phyloP scores from a whole-genome alignment of 2,113 vertebrate genomes.

The Cephalopterus ornatus region DNA sequence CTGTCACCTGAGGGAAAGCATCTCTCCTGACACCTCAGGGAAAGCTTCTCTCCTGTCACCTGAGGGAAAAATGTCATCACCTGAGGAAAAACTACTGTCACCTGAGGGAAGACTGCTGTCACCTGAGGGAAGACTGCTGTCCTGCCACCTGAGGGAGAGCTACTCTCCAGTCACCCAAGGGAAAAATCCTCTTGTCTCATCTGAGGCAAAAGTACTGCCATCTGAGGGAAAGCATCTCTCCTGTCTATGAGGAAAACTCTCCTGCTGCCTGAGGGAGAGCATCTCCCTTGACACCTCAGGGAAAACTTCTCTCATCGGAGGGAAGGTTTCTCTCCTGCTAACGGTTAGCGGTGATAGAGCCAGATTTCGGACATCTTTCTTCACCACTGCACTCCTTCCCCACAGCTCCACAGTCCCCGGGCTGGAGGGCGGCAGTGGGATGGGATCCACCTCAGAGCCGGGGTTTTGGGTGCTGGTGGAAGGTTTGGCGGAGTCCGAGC shows the following conservation, averaged over 20 bases:
- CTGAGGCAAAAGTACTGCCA: neutral
- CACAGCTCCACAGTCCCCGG: rapidly evolving
- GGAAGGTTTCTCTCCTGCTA: no score
- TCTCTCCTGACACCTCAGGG: no score
- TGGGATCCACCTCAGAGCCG: no score
- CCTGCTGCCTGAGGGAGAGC: no score
- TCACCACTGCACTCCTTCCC: neutral
- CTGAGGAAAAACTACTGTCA: neutral
- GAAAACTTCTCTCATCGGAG: neutral
- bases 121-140: neutral
- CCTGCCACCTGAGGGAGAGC: neutral
- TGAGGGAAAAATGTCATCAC: neutral
- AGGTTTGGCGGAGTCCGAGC: neutral
- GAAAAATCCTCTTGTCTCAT: neutral
- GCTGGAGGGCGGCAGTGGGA: neutral
- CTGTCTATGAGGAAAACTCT: neutral
- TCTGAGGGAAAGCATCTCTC: neutral
- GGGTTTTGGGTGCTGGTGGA: neutral
- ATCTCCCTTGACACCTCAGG: neutral
- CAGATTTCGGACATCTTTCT: neutral
- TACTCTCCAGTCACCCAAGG: neutral
- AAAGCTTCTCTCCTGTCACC: neutral
- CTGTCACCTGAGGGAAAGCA: no score
- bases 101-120: neutral
- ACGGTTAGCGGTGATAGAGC: neutral